Base-by-base conservation (phyloP, 2,888 invertebrate species). In the Spodoptera picta region DNA sequence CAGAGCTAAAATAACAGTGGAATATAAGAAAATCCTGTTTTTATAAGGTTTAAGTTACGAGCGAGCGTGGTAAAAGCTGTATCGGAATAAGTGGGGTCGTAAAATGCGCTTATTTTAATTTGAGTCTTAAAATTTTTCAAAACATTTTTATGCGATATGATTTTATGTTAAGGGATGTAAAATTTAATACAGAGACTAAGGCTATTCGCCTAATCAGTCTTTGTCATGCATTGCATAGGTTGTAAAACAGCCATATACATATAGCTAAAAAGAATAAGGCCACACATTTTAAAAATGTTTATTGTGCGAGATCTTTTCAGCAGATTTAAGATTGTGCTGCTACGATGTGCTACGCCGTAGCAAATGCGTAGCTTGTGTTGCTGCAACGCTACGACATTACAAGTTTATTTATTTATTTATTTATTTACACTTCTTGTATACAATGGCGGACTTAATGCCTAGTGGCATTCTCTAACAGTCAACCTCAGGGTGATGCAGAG, bases 1-100 rank as follows among this genome's bases (percentile, higher is more conserved):
- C 55, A 54, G 36, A 56, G 62, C 70, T 77, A 73, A 79, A 79
- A 79, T 73, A 79, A 71, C 72, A 69, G 69, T 64, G 65, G 64
- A 69, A 71, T 67, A 73, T 79, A 75, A 77, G 73, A 79, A 79
- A 75, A 79, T 68, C 60, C 57, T 23, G 64, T 56, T 71, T 60
- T 60, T 69, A 61, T 56, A 58, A 11, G 75, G 79, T 49, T n/a
- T 63, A 75, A 73, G 75, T 73, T 59, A 75, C 44, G 59, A 73
- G 72, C 53, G 53, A 10, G 4, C 0, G 70, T 53, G 62, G n/a
- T 51, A 57, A 55, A 67, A 60, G 50, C 27, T 48, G 56, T 57
- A 41, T 36, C 51, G 51, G 46, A 49, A 47, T 44, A 60, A 48
- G 50, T n/a, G 42, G 12, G 11, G 27, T 48, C 49, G 36, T 66